Base-by-base conservation (phyloP, 2,797 vertebrate genomes). In the Meriones psammophilus region DNA sequence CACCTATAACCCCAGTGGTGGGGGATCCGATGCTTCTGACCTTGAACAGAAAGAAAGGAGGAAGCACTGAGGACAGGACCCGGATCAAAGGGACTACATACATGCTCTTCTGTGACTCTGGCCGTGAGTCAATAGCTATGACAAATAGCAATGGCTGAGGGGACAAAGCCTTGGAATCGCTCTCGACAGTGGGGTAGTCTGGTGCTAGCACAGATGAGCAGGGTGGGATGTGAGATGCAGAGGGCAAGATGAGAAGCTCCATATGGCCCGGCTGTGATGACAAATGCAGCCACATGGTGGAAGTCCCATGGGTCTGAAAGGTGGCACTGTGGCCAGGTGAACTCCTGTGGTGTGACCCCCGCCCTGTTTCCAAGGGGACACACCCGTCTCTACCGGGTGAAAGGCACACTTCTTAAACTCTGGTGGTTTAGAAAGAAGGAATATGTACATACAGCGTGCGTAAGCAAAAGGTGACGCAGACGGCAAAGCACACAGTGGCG, bases 271-370 rank as follows among this genome's bases (percentile, higher is more conserved):
- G 84, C 42, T 39, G 13, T 1, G 0, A 13, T 1, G 2, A 10
- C 0, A 6, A 12, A 3, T 26, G 0, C 0, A 1, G 30, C 18
- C 18, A 0, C 46, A 3, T 0, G 0, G 12, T 3, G 0, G 12
- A 9, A 22, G 33, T 22, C 39, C 0, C 68, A 28, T 9, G 66
- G 8, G 7, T 17, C 30, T 14, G 30, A 62, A 8, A 26, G 28
- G 30, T 4, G 10, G 24, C 18, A 36, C 12, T n/a, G 0, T 3
- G 9, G 15, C 26, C 0, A 8, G 2, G 1, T 22, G 1, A 0
- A 15, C 33, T 9, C 42, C 0, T 18, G n/a, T 10, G 22, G 30
- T 58, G 36, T 24, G 46, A 46, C n/a, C 62, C 66, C 83, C 14
- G 5, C 15, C 84, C 76, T 33, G 54, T 36, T 54, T 78, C 76